Percentiles rank a stretch among this genome's conserved stretches.
Conservation (phyloP, 2,113 vertebrate genomes). For the Ailuropoda melanoleuca region DNA sequence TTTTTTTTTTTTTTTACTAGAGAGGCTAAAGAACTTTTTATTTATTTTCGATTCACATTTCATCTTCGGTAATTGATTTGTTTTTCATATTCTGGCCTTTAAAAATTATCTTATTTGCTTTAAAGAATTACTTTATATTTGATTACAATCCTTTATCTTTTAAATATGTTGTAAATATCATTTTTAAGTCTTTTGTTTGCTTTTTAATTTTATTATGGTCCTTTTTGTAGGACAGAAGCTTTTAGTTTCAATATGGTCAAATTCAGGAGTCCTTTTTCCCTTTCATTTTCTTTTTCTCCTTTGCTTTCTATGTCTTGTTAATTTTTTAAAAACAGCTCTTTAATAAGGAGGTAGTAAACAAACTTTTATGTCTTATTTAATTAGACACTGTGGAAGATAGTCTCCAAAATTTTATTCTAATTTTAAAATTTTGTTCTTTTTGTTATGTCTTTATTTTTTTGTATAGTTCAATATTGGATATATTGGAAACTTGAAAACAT, state of each 20-base stretch:
- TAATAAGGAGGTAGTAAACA: background rate
- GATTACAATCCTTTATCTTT: background rate
- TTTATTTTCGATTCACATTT: background rate
- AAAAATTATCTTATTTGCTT: background rate
- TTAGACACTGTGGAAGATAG: background rate
- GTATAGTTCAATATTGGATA: background rate
- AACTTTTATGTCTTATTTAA: background rate
- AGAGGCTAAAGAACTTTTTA: background rate
- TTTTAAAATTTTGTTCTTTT: background rate
- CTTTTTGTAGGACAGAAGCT: background rate
- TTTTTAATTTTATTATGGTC: background rate
- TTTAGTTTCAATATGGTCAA: slow-evolving; percentile 35
- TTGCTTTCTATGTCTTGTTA: background rate
- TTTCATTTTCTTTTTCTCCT: background rate
- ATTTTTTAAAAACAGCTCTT: background rate
- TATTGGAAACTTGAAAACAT: background rate
- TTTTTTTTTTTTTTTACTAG: background rate
- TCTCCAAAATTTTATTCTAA: background rate
- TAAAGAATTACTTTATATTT: background rate
- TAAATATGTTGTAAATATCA: background rate
- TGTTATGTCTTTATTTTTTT: background rate
- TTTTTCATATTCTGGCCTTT: background rate
- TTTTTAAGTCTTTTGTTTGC: background rate
- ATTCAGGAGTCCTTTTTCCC: background rate
- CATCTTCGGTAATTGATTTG: background rate